phyloP scores from a whole-genome alignment of 2,113 vertebrate genomes.

The Dipodomys stephensi region DNA sequence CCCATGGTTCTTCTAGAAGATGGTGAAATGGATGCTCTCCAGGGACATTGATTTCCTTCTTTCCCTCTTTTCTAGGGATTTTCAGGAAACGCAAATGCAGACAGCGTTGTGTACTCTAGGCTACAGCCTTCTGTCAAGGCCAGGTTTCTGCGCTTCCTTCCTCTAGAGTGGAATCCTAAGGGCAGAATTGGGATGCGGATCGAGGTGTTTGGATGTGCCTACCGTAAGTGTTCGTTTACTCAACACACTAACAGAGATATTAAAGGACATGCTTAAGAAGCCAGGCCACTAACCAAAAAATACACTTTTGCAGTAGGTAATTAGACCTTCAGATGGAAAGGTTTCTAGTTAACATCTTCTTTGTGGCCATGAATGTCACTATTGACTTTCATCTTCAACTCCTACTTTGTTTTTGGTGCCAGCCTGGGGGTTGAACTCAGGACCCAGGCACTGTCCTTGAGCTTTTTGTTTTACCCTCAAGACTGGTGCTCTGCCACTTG shows the following conservation, averaged over 20 bases:
- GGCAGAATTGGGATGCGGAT: constrained; percentile 93
- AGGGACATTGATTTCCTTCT: constrained; percentile 44
- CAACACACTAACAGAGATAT: background rate
- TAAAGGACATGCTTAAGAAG: constrained; percentile 32
- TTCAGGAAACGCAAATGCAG: constrained; percentile 92
- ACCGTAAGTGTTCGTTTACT: constrained; percentile 88
- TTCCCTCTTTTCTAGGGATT: constrained; percentile 87
- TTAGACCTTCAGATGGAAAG: background rate
- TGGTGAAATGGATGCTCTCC: background rate
- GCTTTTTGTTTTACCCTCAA: too few species aligned
- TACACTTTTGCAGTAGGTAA: constrained; percentile 41
- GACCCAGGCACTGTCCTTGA: too few species aligned
- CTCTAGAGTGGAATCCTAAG: constrained; percentile 91
- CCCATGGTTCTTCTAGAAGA: background rate
- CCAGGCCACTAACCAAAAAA: constrained; percentile 33
- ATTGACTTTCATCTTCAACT: constrained; percentile 5
- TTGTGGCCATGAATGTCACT: background rate
- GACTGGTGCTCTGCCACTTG: too few species aligned
- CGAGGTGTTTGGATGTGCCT: constrained; percentile 91
- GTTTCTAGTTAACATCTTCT: background rate
- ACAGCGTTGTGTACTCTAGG: constrained; percentile 91
- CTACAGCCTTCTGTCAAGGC: constrained; percentile 92
- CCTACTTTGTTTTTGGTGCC: background rate
- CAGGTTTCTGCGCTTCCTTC: constrained; percentile 90
- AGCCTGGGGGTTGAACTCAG: too few species aligned